Evolutionary conservation across 1,140 invertebrate species (phyloP), one percentile per base, ranked within the genome.

Genomic region (Mesaphorura yosii): DNA sequence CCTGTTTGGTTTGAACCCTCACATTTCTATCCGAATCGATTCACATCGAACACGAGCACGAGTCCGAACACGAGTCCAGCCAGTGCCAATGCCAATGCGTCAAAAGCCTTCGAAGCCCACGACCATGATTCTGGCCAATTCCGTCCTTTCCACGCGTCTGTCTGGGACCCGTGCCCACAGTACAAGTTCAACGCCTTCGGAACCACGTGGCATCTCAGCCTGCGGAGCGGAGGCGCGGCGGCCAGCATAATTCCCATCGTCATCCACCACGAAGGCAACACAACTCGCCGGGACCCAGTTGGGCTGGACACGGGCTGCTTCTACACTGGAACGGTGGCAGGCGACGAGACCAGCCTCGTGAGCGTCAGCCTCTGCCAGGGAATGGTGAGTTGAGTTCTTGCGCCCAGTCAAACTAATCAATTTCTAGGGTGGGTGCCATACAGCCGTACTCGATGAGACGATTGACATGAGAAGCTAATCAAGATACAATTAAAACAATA

Each of bases 81-180:
- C n/a, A n/a, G n/a, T n/a, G n/a, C n/a, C n/a, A n/a, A n/a, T n/a
- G n/a, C n/a, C n/a, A n/a, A n/a, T n/a, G n/a, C n/a, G n/a, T n/a
- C n/a, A n/a, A n/a, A n/a, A n/a, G n/a, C n/a, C n/a, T n/a, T n/a
- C n/a, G n/a, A n/a, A n/a, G n/a, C n/a, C n/a, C n/a, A n/a, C 37
- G n/a, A 55, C 26, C 29, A 48, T 34, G 53, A 59, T 28, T 41
- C 44, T 12, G 58, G 58, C 19, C 42, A 52, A 22, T 59, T 59
- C 37, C 45, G 58, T 4, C 23, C 20, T 3, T n/a, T 34, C 7
- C 12, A 34, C 0, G 53, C 53, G 6, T 31, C 74, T 64, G 68
- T 81, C 19, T 84, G 82, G 81, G 81, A 84, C 66, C 79, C 79
- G 15, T 79, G 83, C 71, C 82, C 81, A 1, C 73, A 78, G 52